Evolutionary conservation across 2,113 vertebrate genomes (phyloP).

Genomic region (Sinosuthora webbiana): DNA sequence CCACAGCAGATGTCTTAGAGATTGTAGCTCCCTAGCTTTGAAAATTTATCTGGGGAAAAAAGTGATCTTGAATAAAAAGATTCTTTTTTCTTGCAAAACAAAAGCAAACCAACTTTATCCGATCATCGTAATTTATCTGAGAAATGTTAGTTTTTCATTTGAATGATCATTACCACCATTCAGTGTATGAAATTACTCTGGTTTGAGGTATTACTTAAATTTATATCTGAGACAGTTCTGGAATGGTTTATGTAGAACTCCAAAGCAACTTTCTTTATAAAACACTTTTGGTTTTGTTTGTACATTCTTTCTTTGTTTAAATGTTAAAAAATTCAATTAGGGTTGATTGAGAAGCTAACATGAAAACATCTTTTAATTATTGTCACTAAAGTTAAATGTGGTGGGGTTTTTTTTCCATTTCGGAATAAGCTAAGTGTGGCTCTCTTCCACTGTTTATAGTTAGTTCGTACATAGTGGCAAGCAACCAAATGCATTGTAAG

Average conservation of each 20-base stretch:
- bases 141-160: not conserved
- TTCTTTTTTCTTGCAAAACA: not conserved
- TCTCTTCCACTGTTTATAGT: not conserved
- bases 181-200: not conserved
- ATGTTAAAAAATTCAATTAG: not conserved
- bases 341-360: not conserved
- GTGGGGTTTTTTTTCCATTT: fast-evolving
- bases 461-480: not conserved
- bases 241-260: not conserved
- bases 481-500: not conserved
- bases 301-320: not conserved
- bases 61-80: not conserved
- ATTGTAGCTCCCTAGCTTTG: not conserved
- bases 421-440: not conserved
- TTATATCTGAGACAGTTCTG: not conserved
- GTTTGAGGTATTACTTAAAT: not conserved
- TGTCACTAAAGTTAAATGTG: not conserved
- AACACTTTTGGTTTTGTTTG: not conserved
- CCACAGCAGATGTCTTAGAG: not conserved
- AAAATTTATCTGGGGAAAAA: not conserved
- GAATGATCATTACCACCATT: not conserved
- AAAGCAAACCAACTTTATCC: not conserved
- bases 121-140: not conserved
- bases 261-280: not conserved
- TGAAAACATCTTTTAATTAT: not conserved